Evolutionary conservation across 2,113 vertebrate genomes (phyloP), one percentile per base, ranked within the genome.

Genomic region (Platichthys stellatus): DNA sequence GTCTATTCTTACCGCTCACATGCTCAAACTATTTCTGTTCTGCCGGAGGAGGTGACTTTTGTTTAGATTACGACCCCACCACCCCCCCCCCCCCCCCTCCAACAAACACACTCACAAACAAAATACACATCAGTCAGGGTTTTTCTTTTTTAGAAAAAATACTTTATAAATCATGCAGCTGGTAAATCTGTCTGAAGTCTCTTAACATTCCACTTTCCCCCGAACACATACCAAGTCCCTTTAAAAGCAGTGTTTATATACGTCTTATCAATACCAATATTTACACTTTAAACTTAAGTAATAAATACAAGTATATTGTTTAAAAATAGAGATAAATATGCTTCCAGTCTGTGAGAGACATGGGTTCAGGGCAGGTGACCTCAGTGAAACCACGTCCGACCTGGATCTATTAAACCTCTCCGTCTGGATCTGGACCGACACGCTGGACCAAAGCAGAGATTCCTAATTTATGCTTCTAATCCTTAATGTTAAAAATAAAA

Each of bases 131-230:
- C 6, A 60, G 54, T 14, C 59, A 14, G 2, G 6, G 54, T 78
- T 86, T 71, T 72, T 75, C 73, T 81, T 91, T 90, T 78, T 80
- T 86, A 80, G 84, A 74, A 94, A 94, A 94, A 92, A 90, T 84
- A 91, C 35, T 95, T 94, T 93, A 94, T 93, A 89, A 86, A 91
- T 89, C 91, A 93, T 94, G 92, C 92, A 91, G 84, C 74, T 47
- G 53, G 63, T 87, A 90, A 73, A 91, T 76, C 61, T 85, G 72
- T 79, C 60, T 85, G 23, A 72, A 80, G 31, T 31, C 31, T 31
- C 31, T 7, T 31, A 31, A 31, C 31, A 31, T 31, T 31, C 66
- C 73, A 85, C 80, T 86, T 18, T 54, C 67, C 31, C 31, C 31
- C 2, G 68, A 77, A 72, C 28, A 58, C 28, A 53, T 56, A 70